A percentile compares a stretch with the other conserved stretches of the same genome.
phyloP scores from a whole-genome alignment of 2,797 vertebrate species.

The Epinephelus awoara region DNA sequence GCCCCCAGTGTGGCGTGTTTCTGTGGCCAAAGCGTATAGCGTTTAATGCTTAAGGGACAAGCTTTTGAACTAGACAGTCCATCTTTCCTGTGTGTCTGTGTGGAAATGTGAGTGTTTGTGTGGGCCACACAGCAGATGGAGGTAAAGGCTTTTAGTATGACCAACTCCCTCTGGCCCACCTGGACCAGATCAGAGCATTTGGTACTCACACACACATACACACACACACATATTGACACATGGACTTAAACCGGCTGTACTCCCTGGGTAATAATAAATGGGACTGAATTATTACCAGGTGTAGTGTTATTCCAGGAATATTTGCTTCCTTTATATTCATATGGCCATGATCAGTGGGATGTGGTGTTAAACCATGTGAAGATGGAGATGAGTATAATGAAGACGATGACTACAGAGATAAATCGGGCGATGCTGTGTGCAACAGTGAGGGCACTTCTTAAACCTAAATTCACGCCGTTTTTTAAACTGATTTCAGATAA shows the following conservation, averaged over 20 bases:
- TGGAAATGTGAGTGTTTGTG: slow-evolving; percentile 61
- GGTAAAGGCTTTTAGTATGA: slow-evolving; percentile 74
- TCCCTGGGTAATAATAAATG: slow-evolving; percentile 50
- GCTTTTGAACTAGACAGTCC: slow-evolving; percentile 77
- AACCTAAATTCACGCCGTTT: background rate
- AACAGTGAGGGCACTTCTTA: slow-evolving; percentile 21
- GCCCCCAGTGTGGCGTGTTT: slow-evolving; percentile 75
- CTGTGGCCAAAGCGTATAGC: slow-evolving; percentile 75
- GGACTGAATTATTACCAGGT: slow-evolving; percentile 47
- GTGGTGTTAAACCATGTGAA: slow-evolving; percentile 18
- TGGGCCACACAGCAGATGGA: slow-evolving; percentile 82
- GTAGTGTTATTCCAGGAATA: slow-evolving; percentile 34
- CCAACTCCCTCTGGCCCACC: slow-evolving; percentile 69
- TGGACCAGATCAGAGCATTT: slow-evolving; percentile 69
- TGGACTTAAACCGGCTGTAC: slow-evolving; percentile 24
- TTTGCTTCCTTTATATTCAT: slow-evolving; percentile 31
- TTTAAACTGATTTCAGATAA: slow-evolving; percentile 34
- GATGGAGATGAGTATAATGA: slow-evolving; percentile 21
- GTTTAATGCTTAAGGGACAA: slow-evolving; percentile 76
- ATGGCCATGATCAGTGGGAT: slow-evolving; percentile 16
- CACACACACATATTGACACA: slow-evolving; percentile 6
- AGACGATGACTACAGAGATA: slow-evolving; percentile 2
- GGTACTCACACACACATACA: slow-evolving; percentile 26
- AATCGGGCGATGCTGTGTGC: slow-evolving; percentile 3
- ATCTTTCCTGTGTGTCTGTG: slow-evolving; percentile 60